Base-by-base conservation (phyloP, 2,113 vertebrate species). In the Macrotus californicus region DNA sequence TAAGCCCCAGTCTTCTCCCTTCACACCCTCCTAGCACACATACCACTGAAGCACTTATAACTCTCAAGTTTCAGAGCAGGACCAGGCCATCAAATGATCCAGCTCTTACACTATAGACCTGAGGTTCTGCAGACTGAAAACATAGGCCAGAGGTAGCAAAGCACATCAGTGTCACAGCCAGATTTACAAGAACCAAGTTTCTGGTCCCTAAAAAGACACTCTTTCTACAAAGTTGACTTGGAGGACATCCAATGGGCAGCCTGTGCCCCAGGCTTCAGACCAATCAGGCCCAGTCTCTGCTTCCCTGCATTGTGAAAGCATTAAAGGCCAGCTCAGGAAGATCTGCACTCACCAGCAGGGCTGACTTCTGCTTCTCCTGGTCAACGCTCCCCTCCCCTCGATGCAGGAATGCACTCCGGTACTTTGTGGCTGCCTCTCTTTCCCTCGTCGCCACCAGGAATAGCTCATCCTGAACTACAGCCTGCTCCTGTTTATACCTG, bases 401-500 rank as follows among this genome's bases (percentile, higher is more conserved):
- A 79, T 98, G 97, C 34, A 98, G 95, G 3, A 97, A 95, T 1
- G 96, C 85, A 46, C 72, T 98, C 83, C 97, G 90, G 56, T 98
- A 97, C 52, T 98, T 98, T 2, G 67, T 95, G 31, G 97, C 98
- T 39, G 98, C 98, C 96, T 99, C 98, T 80, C 96, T 98, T 93
- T 99, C 99, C 95, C 97, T 98, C 88, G 98, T 98, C 43, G 98
- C 98, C 90, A 99, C 96, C 11, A 96, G 98, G 36, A 98, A 94
- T 95, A 99, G 69, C 92, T 99, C 98, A 77, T 99, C 99, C 91
- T 99, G 98, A 84, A 99, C 97, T 84, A 98, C 88, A 3, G 98
- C 98, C 97, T 99, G 99, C 34, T 99, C 99, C 50, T 90, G 97
- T 95, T 99, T 99, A 93, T 99, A 99, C 97, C 99, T 99, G 85